These are phyloP conservation scores for Ranitomeya imitator DNA, from an alignment of 2,113 vertebrate species.

Conservation along the genomic window DNA sequence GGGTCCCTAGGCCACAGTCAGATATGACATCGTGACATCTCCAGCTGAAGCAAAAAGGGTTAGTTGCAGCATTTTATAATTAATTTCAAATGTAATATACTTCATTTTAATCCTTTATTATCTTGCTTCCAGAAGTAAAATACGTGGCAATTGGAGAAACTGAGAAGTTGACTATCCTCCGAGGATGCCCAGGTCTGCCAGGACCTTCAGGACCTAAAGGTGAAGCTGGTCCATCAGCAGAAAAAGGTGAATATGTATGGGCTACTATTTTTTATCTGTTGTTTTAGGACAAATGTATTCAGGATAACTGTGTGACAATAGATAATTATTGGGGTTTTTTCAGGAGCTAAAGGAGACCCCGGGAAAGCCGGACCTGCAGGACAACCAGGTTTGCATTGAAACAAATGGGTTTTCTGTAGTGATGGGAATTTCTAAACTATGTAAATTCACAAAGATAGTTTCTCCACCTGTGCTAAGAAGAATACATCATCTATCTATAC, in stretches of 20 bases:
- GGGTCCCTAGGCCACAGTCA: no score
- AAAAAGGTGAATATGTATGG: slow-evolving; percentile 2
- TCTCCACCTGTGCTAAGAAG: no score
- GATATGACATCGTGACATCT: no score
- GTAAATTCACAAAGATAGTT: no score
- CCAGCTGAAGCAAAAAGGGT: no score
- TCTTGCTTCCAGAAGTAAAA: slow-evolving; percentile 17
- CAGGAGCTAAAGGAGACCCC: slow-evolving; percentile 16
- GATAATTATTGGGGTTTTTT: neutral
- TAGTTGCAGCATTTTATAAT: no score
- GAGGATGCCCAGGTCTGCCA: neutral
- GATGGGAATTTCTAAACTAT: neutral
- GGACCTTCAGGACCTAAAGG: no score
- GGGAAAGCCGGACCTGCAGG: slow-evolving; percentile 20
- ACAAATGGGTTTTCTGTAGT: neutral
- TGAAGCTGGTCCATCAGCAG: neutral
- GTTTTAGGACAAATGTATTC: no score
- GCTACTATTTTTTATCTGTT: no score
- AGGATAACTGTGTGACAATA: neutral
- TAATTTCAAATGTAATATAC: no score
- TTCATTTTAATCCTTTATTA: neutral
- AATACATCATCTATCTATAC: no score
- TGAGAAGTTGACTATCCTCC: slow-evolving; percentile 18
- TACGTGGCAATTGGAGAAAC: slow-evolving; percentile 3
- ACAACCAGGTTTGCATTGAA: neutral